Conservation (phyloP, 2,113 vertebrate genomes). For the Tachysurus fulvidraco region DNA sequence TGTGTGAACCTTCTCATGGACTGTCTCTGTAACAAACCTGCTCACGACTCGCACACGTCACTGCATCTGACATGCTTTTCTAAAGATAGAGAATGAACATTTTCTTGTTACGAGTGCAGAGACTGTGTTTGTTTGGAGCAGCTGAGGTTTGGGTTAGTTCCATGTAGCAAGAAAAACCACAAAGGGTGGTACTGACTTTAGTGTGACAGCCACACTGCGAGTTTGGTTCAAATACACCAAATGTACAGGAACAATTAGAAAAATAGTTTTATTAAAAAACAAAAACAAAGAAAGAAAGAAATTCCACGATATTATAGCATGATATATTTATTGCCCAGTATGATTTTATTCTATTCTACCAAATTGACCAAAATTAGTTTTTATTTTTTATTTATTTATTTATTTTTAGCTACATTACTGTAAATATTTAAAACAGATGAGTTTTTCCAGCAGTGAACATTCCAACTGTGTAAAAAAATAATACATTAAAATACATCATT, state of each 20-base stretch:
- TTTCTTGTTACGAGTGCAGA: not conserved
- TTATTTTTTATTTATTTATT: too few species aligned
- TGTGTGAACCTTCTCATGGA: constrained; percentile 15
- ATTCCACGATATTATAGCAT: too few species aligned
- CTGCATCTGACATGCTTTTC: not conserved
- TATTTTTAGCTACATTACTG: not conserved
- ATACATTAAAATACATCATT: too few species aligned
- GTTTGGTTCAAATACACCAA: not conserved
- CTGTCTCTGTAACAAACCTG: constrained; percentile 3
- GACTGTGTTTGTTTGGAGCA: constrained; percentile 11
- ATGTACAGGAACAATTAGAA: not conserved
- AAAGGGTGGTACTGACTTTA: not conserved
- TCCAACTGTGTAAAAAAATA: not conserved
- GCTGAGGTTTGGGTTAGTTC: constrained; percentile 11
- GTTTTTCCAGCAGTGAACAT: too few species aligned
- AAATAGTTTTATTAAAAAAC: not conserved
- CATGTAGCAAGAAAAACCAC: not conserved
- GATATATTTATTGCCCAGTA: too few species aligned
- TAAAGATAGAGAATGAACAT: not conserved
- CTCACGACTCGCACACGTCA: not conserved
- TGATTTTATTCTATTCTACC: not conserved
- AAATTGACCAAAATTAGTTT: not conserved
- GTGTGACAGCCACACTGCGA: not conserved
- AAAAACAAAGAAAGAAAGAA: too few species aligned
- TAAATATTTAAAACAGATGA: not conserved